A percentile compares a stretch with the other conserved stretches of the same genome.
phyloP scores from a whole-genome alignment of 2,888 invertebrate genomes.

The Caenorhabditis afra region DNA sequence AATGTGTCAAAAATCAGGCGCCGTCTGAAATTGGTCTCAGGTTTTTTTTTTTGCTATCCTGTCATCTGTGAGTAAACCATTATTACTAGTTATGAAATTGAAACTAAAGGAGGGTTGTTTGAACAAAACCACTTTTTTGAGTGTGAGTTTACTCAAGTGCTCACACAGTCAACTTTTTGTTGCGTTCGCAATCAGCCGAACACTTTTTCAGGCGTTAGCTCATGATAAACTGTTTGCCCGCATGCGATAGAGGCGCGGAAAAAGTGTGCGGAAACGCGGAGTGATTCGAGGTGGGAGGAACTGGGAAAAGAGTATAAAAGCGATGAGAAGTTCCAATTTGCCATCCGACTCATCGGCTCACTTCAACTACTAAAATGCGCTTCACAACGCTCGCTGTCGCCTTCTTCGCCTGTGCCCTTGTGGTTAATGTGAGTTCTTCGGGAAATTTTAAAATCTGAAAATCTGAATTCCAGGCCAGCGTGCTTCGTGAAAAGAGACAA shows the following conservation, averaged over 20 bases:
- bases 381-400: constrained; percentile 35
- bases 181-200: constrained; percentile 15
- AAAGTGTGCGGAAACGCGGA: constrained; percentile 5
- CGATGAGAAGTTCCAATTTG: not conserved
- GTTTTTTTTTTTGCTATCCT: no score
- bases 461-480: constrained; percentile 32
- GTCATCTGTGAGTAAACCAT: not conserved
- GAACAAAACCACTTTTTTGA: not conserved
- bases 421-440: constrained; percentile 35
- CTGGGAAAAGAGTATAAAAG: constrained; percentile 21
- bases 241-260: constrained; percentile 7
- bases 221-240: constrained; percentile 46
- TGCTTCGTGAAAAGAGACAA: constrained; percentile 56
- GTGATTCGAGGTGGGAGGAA: constrained; percentile 1
- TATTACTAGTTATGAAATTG: constrained; percentile 4
- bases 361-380: constrained; percentile 33
- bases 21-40: no score
- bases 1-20: no score
- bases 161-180: constrained; percentile 3
- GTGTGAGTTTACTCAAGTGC: constrained; percentile 10
- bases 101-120: not conserved
- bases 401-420: constrained; percentile 46
- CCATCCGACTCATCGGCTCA: constrained; percentile 24
- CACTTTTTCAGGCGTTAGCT: constrained; percentile 40
- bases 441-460: not conserved